Evolutionary conservation across 2,113 vertebrate genomes (phyloP).

Genomic region (Corynorhinus townsendii): DNA sequence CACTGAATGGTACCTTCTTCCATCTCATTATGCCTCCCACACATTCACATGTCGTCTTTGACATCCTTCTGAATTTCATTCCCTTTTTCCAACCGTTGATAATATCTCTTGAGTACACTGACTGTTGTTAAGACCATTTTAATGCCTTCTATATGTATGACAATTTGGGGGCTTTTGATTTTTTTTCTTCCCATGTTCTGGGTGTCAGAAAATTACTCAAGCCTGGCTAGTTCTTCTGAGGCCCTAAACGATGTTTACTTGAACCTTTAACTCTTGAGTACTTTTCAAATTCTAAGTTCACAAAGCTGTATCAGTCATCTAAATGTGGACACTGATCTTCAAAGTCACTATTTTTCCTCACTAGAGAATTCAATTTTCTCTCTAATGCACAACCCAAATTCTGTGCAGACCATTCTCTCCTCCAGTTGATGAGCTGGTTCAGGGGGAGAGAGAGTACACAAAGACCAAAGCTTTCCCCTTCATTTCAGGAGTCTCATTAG

Average conservation of each 20-base stretch:
- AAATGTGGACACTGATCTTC: not conserved
- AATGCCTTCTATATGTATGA: not conserved
- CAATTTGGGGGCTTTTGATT: not conserved
- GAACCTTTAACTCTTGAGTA: not conserved
- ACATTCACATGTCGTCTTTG: not conserved
- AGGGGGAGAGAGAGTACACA: not conserved
- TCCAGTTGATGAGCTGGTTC: constrained; percentile 33
- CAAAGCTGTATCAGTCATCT: not conserved
- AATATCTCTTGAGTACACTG: not conserved
- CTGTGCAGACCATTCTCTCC: not conserved
- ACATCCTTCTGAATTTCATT: not conserved
- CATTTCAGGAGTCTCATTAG: constrained; percentile 50
- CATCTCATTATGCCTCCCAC: not conserved
- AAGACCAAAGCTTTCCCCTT: not conserved
- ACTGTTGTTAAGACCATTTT: not conserved
- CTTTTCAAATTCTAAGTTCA: not conserved
- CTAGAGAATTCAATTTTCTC: not conserved
- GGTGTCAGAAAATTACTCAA: not conserved
- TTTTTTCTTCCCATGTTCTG: not conserved
- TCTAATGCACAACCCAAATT: not conserved
- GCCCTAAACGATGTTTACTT: not conserved
- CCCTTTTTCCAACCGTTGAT: not conserved
- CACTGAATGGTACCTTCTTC: not conserved
- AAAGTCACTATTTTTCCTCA: not conserved
- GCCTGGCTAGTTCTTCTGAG: not conserved